phyloP scores from a whole-genome alignment of 2,797 vertebrate genomes.

The Melanotaenia pygmaea region DNA sequence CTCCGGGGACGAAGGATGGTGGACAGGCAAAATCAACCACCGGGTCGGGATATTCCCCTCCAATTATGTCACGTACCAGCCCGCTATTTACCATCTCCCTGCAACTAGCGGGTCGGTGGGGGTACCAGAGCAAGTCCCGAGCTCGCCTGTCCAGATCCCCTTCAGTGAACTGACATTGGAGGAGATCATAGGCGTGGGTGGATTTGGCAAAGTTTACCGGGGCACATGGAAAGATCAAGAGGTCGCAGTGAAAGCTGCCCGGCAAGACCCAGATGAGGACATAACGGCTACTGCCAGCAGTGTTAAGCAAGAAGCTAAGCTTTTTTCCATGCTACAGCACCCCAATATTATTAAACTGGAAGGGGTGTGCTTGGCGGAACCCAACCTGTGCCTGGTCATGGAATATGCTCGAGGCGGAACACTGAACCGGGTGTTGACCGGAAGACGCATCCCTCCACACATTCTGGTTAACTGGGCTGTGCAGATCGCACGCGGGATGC shows the following conservation, averaged over 20 bases:
- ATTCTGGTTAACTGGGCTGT: constrained; percentile 97
- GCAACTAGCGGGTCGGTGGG: constrained; percentile 56
- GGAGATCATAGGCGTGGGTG: constrained; percentile 94
- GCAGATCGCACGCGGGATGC: constrained; percentile 95
- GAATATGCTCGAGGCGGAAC: constrained; percentile 94
- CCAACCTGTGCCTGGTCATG: constrained; percentile 95
- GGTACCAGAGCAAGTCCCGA: constrained; percentile 73
- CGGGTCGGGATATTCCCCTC: constrained; percentile 91
- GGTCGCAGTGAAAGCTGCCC: constrained; percentile 94
- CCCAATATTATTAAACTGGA: constrained; percentile 92
- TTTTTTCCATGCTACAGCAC: constrained; percentile 93
- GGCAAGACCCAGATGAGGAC: constrained; percentile 94
- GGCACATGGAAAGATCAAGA: constrained; percentile 92
- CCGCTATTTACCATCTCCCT: constrained; percentile 80
- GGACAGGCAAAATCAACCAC: constrained; percentile 90
- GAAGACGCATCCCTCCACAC: constrained; percentile 92
- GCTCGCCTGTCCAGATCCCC: constrained; percentile 85
- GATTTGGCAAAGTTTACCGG: constrained; percentile 94
- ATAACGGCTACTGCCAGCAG: constrained; percentile 89
- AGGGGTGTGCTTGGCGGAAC: constrained; percentile 92
- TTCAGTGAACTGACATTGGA: constrained; percentile 90
- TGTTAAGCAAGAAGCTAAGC: constrained; percentile 92
- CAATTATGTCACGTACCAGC: constrained; percentile 88
- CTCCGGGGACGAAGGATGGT: constrained; percentile 92
- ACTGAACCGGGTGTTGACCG: constrained; percentile 90